phyloP scores from a whole-genome alignment of 1,140 invertebrate genomes.

The Streblospio benedicti region DNA sequence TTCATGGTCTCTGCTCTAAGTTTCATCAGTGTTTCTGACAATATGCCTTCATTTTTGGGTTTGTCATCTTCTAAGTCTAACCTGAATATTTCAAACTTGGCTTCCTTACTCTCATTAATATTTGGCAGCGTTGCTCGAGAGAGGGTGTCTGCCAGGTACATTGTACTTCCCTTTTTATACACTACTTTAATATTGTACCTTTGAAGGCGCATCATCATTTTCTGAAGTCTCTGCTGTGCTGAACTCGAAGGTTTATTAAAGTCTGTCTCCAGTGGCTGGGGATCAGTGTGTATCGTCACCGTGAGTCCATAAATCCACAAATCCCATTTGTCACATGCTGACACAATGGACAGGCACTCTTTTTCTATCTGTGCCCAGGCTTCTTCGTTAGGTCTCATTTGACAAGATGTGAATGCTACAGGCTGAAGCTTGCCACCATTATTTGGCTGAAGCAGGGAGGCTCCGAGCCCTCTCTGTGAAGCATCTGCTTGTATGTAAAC shows the following conservation, averaged over 20 bases:
- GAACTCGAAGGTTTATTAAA: constrained; percentile 25
- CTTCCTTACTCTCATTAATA: not conserved
- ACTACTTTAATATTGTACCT: constrained; percentile 40
- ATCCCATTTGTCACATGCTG: no score
- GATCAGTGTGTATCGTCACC: no score
- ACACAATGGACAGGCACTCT: constrained; percentile 49
- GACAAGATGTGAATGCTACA: not conserved
- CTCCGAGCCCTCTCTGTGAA: not conserved
- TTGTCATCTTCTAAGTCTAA: not conserved
- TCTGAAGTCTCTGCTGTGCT: constrained; percentile 30
- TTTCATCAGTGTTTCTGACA: no score
- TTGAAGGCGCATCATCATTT: constrained; percentile 41
- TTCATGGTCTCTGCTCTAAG: no score
- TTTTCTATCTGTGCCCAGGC: constrained; percentile 50
- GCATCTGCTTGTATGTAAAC: no score
- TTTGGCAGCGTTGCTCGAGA: constrained; percentile 13
- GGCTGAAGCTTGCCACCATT: not conserved
- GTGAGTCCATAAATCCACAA: no score
- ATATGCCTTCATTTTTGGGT: no score
- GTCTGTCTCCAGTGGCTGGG: no score
- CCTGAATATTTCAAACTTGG: not conserved
- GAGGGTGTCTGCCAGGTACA: constrained; percentile 34
- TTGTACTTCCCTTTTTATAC: constrained; percentile 39
- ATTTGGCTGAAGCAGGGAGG: constrained; percentile 3
- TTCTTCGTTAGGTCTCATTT: no score